A percentile compares a stretch with the other conserved stretches of the same genome.
Evolutionary conservation across 2,888 invertebrate species (phyloP).

Genomic region (Pherbina coryleti): DNA sequence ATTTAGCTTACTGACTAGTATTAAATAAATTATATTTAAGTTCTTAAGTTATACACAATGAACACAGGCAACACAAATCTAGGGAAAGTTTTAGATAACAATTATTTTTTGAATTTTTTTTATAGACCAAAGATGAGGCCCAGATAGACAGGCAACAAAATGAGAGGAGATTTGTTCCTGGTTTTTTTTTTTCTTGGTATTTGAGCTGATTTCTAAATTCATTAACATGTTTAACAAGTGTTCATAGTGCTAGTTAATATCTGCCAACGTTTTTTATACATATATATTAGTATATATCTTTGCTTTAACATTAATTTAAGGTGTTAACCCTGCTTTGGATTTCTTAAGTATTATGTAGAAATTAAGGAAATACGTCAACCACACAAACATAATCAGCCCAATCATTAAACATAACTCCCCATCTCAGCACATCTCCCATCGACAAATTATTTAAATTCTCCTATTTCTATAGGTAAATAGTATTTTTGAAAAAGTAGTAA

Average conservation of each 20-base stretch:
- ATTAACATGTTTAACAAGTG: conserved; percentile 3
- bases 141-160: no score
- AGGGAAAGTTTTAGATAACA: not conserved
- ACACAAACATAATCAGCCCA: no score
- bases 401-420: no score
- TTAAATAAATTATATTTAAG: not conserved
- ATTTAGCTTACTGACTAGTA: not conserved
- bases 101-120: not conserved
- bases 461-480: not conserved
- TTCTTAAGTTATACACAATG: not conserved
- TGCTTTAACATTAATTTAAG: not conserved
- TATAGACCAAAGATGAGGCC: not conserved
- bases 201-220: not conserved
- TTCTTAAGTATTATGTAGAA: not conserved
- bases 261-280: not conserved
- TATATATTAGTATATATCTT: not conserved
- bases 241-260: not conserved
- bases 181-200: not conserved
- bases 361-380: not conserved
- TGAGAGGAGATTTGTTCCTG: no score
- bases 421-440: no score
- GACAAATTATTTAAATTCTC: not conserved
- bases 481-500: not conserved
- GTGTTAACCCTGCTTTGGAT: not conserved
- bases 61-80: not conserved